Percentiles rank a stretch among this genome's conserved stretches.
phyloP scores from a whole-genome alignment of 2,888 invertebrate species.

The Amphipoea oculea region DNA sequence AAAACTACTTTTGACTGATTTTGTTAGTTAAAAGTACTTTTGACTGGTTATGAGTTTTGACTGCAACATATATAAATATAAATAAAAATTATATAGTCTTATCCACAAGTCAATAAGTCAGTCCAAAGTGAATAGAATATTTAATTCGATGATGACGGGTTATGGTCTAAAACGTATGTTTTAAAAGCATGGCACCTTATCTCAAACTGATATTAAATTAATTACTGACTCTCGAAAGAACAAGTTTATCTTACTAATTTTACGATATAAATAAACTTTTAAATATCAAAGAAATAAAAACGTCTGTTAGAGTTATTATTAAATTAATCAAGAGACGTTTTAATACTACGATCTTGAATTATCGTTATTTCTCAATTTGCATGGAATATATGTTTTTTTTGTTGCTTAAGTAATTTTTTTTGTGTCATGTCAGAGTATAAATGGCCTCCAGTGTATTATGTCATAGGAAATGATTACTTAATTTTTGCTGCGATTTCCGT shows the following conservation, averaged over 20 bases:
- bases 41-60: no score
- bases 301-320: conserved; percentile 61
- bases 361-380: conserved; percentile 66
- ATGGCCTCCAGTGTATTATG: conserved; percentile 2
- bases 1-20: no score
- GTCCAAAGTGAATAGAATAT: conserved; percentile 41
- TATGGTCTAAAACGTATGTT: conserved; percentile 38
- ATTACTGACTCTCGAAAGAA: conserved; percentile 55
- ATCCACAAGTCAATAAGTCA: conserved; percentile 51
- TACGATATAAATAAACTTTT: conserved; percentile 53
- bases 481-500: neutral
- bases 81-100: conserved; percentile 12
- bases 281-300: conserved; percentile 57
- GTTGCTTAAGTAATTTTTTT: conserved; percentile 16
- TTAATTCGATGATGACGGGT: conserved; percentile 52
- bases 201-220: conserved; percentile 55
- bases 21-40: no score
- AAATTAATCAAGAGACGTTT: conserved; percentile 65
- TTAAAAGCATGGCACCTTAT: conserved; percentile 34
- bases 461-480: neutral
- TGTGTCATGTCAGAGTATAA: neutral
- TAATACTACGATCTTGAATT: conserved; percentile 43
- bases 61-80: no score
- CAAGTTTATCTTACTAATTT: conserved; percentile 60
- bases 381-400: conserved; percentile 29